Evolutionary conservation across 2,888 invertebrate genomes (phyloP).

Genomic region (Drosophila siamana): DNA sequence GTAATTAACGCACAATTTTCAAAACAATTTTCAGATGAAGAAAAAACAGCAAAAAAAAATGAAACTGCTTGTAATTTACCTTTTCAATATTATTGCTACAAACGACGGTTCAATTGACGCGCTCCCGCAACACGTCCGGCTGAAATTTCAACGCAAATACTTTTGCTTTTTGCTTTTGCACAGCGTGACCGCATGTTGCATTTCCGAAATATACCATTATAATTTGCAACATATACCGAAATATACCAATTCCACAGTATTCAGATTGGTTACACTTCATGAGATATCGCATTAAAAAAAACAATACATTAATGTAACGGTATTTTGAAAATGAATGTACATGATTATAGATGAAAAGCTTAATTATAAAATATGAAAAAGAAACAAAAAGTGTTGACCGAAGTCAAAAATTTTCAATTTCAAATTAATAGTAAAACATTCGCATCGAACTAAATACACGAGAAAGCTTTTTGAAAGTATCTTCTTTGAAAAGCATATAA

Average conservation of each 20-base stretch:
- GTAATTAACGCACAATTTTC: constrained; percentile 61
- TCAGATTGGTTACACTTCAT: background rate
- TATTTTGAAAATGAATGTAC: too few species aligned
- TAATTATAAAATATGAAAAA: too few species aligned
- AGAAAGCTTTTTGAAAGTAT: too few species aligned
- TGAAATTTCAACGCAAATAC: constrained; percentile 58
- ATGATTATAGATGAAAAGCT: too few species aligned
- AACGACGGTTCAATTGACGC: constrained; percentile 56
- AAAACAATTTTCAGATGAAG: constrained; percentile 39
- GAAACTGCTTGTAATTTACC: constrained; percentile 70
- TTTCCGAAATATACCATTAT: background rate
- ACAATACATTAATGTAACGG: too few species aligned
- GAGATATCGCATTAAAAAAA: too few species aligned
- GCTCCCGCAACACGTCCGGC: constrained; percentile 63
- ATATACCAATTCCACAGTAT: background rate
- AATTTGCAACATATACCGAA: background rate
- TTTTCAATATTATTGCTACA: constrained; percentile 64
- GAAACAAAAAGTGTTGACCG: too few species aligned
- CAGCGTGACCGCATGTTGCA: background rate
- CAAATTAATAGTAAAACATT: too few species aligned
- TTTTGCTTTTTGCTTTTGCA: constrained; percentile 2
- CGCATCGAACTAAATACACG: too few species aligned
- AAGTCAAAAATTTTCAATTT: too few species aligned
- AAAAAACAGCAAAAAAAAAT: constrained; percentile 50
- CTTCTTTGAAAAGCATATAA: too few species aligned